These are phyloP conservation scores for Naso thynnoides DNA, from an alignment of 2,797 vertebrate species.

Conservation along the genomic window DNA sequence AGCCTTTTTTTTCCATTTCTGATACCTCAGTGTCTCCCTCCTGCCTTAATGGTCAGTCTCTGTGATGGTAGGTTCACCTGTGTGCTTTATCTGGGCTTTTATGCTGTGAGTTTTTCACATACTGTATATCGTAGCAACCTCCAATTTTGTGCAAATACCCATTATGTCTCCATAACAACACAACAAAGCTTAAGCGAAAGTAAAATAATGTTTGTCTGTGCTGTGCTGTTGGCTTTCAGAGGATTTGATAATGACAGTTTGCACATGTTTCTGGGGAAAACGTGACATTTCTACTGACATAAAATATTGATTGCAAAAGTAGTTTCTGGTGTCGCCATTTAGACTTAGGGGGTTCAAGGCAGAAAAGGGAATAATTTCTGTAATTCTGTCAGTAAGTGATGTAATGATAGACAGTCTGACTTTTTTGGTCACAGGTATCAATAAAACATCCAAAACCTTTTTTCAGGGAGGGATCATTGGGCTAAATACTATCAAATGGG, in stretches of 20 bases:
- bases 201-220: slow-evolving; percentile 24
- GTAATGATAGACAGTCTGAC: too few relatives aligned
- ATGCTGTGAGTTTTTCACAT: slow-evolving; percentile 21
- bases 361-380: too few relatives aligned
- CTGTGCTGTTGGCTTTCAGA: neutral
- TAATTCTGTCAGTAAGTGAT: too few relatives aligned
- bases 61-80: slow-evolving; percentile 32
- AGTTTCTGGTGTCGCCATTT: too few relatives aligned
- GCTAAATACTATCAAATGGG: too few relatives aligned
- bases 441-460: too few relatives aligned
- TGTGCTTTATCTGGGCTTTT: slow-evolving; percentile 18
- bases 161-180: slow-evolving; percentile 40
- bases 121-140: neutral
- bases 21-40: slow-evolving; percentile 22
- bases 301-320: slow-evolving; percentile 9
- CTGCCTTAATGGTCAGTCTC: slow-evolving; percentile 26
- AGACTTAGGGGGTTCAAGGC: too few relatives aligned
- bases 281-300: neutral
- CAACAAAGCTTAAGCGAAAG: neutral
- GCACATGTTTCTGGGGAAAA: slow-evolving; percentile 6
- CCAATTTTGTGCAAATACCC: slow-evolving; percentile 25
- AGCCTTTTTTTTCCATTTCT: slow-evolving; percentile 42
- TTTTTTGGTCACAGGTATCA: too few relatives aligned
- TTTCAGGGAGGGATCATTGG: too few relatives aligned
- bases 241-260: neutral